Conservation (phyloP, 1,140 invertebrate species). For the Drosophila pachea region DNA sequence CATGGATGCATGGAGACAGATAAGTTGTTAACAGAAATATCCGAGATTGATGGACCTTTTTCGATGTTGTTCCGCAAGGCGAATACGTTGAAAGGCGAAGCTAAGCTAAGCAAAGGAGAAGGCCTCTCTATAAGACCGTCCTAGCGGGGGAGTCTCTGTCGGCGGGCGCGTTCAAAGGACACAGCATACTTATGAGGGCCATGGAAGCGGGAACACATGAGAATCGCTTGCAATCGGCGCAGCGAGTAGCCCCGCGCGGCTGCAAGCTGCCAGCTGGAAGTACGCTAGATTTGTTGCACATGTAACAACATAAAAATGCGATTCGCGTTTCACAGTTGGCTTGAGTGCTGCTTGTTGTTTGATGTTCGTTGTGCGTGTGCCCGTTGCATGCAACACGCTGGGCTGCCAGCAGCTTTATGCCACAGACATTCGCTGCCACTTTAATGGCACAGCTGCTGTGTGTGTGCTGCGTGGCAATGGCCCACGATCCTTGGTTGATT, state of each 20-base stretch:
- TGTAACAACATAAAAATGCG: conserved; percentile 25
- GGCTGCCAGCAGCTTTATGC: too few species aligned
- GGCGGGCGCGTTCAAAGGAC: not conserved
- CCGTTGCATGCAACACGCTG: conserved; percentile 11
- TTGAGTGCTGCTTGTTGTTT: conserved; percentile 2
- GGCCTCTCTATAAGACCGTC: not conserved
- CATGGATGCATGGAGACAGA: too few species aligned
- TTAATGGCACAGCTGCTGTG: conserved; percentile 36
- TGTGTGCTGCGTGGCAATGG: conserved; percentile 59
- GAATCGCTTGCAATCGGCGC: conserved; percentile 45
- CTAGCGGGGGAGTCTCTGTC: not conserved
- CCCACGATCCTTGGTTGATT: conserved; percentile 39
- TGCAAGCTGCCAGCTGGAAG: not conserved
- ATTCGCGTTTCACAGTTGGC: conserved; percentile 24
- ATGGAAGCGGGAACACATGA: conserved; percentile 27
- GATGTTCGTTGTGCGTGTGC: not conserved
- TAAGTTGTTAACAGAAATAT: too few species aligned
- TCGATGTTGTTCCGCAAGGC: too few species aligned
- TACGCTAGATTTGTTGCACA: conserved; percentile 16
- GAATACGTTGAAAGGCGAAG: too few species aligned
- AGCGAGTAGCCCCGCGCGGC: not conserved
- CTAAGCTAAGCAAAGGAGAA: too few species aligned
- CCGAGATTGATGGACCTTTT: too few species aligned
- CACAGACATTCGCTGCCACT: conserved; percentile 25
- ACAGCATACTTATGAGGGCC: conserved; percentile 35